These are phyloP conservation scores for Brachypodius melanocephalos DNA, from an alignment of 2,113 vertebrate genomes.

Conservation along the genomic window DNA sequence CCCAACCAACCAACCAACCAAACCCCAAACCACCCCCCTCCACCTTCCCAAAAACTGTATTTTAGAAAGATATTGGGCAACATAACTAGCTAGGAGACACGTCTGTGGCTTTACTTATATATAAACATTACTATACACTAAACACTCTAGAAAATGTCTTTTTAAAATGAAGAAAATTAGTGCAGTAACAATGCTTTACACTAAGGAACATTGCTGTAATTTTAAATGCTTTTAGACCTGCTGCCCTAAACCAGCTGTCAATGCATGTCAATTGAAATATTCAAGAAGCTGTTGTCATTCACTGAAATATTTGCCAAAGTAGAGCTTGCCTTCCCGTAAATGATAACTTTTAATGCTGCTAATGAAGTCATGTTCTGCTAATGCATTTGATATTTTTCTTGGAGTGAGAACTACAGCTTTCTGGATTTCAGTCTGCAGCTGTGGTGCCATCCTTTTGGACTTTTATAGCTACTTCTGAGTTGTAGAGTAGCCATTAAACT, in stretches of 20 bases:
- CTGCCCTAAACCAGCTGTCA: background rate
- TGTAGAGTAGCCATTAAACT: conserved; percentile 48
- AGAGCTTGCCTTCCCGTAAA: conserved; percentile 22
- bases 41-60: background rate
- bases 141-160: background rate
- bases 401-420: conserved; percentile 2
- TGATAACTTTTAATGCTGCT: conserved; percentile 23
- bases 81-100: background rate
- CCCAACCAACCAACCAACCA: background rate
- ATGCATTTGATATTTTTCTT: conserved; percentile 45
- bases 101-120: background rate
- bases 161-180: background rate
- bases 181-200: background rate
- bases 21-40: background rate
- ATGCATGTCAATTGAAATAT: background rate
- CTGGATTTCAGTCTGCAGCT: conserved; percentile 10
- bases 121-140: background rate
- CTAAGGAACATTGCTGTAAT: background rate
- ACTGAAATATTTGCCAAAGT: background rate
- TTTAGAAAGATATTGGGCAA: background rate
- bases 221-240: conserved; percentile 4
- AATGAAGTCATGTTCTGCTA: conserved; percentile 55
- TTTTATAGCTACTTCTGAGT: conserved; percentile 18
- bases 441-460: background rate
- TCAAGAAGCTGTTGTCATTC: background rate